Evolutionary conservation across 2,888 invertebrate genomes (phyloP).

Genomic region (Apamea crenata): DNA sequence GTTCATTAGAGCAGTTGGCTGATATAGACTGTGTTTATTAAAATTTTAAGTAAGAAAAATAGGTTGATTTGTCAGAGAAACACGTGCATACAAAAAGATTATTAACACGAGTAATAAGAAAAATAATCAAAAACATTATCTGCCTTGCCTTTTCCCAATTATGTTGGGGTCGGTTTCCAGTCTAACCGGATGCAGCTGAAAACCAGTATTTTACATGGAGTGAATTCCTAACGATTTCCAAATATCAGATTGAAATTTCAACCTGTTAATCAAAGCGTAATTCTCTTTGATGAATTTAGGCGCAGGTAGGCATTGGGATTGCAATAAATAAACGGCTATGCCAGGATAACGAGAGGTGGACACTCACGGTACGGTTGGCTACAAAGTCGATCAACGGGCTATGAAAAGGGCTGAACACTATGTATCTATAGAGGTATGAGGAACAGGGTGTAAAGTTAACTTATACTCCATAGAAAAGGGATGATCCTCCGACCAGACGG

Average conservation of each 20-base stretch:
- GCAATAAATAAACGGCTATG: not conserved
- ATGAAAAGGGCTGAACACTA: not conserved
- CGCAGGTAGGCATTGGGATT: not conserved
- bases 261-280: slow-evolving; percentile 18
- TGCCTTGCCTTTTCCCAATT: too few species aligned
- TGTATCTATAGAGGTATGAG: too few species aligned
- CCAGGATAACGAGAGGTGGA: not conserved
- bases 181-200: too few species aligned
- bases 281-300: slow-evolving; percentile 30
- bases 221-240: not conserved
- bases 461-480: too few species aligned
- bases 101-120: not conserved
- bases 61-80: not conserved
- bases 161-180: too few species aligned
- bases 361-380: not conserved
- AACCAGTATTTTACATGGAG: too few species aligned
- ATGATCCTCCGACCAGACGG: too few species aligned
- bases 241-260: slow-evolving; percentile 1
- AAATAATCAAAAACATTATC: too few species aligned
- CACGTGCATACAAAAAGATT: not conserved
- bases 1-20: not conserved
- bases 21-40: slow-evolving; percentile 20
- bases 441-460: too few species aligned
- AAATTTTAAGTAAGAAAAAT: slow-evolving; percentile 12
- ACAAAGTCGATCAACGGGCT: not conserved